Evolutionary conservation across 2,113 vertebrate species (phyloP), one percentile per base, ranked within the genome.

Genomic region (Gracilinanus agilis): DNA sequence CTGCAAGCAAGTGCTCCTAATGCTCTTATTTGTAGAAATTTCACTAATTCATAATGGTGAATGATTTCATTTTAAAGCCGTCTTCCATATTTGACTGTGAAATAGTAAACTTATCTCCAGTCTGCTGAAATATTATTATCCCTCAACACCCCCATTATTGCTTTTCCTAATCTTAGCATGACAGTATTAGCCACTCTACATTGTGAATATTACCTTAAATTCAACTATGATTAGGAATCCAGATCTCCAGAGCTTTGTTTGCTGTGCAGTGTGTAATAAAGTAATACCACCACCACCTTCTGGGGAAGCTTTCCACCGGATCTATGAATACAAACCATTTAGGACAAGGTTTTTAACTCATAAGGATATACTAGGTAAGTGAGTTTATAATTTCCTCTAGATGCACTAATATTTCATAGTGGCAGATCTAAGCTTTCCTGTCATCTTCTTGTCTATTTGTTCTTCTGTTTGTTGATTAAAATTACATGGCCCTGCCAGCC

Each of bases 261-360:
- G 97, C 93, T 98, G 98, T 95, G 97, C 98, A 61, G 44, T 97
- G 34, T 98, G 98, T 97, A 98, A 97, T 92, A 97, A 98, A 98
- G 92, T 98, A 91, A 75, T 98, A 27, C 97, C 97, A 94, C 95
- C 96, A 90, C 95, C 97, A 11, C 98, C 97, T 96, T 94, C 96
- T 44, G 91, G 13, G 0, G 92, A 98, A 92, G 94, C 95, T 40
- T 98, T 97, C 90, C 90, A 96, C 88, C 19, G 9, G 92, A 98
- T 98, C 94, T 56, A 94, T 95, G 98, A 98, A 90, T 98, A 98
- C 54, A 98, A 97, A 49, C 98, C 98, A 90, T 98, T 97, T 93
- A 98, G 97, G 95, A 98, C 97, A 25, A 88, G 92, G 0, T 98
- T 96, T 97, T 98, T 97, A 27, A 98, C 97, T 93, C 98, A 98